Percentiles rank a stretch among this genome's conserved stretches.
Conservation (phyloP, 2,888 invertebrate genomes). For the Mesoligia furuncula region DNA sequence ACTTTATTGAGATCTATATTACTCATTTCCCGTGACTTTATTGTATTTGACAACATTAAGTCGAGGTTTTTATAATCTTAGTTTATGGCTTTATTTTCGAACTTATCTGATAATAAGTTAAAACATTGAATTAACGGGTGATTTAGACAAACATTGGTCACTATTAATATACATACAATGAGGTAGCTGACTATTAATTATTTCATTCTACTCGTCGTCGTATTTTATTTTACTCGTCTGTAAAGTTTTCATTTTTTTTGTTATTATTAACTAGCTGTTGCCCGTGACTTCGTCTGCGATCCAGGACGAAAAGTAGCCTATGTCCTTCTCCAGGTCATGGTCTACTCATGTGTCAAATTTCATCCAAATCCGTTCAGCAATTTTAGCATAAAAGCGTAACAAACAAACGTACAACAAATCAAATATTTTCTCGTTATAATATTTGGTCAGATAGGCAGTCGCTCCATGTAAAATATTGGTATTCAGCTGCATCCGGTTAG, state of each 20-base stretch:
- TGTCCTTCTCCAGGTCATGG: neutral
- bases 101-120: conserved; percentile 41
- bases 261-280: neutral
- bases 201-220: too few species aligned
- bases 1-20: conserved; percentile 44
- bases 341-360: neutral
- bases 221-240: too few species aligned
- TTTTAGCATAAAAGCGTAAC: neutral
- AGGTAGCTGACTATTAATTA: conserved; percentile 17
- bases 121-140: conserved; percentile 34
- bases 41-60: conserved; percentile 47
- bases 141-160: conserved; percentile 29
- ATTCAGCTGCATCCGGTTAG: too few species aligned
- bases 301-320: neutral
- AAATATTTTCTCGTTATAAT: too few species aligned
- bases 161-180: conserved; percentile 1
- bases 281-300: neutral
- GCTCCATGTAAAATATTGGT: too few species aligned
- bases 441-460: too few species aligned
- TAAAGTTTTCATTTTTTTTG: neutral
- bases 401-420: neutral
- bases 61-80: conserved; percentile 41
- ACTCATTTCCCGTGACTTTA: conserved; percentile 64
- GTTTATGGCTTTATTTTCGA: conserved; percentile 52
- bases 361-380: neutral